phyloP scores from a whole-genome alignment of 2,888 invertebrate genomes.

The Epinotia bilunana region DNA sequence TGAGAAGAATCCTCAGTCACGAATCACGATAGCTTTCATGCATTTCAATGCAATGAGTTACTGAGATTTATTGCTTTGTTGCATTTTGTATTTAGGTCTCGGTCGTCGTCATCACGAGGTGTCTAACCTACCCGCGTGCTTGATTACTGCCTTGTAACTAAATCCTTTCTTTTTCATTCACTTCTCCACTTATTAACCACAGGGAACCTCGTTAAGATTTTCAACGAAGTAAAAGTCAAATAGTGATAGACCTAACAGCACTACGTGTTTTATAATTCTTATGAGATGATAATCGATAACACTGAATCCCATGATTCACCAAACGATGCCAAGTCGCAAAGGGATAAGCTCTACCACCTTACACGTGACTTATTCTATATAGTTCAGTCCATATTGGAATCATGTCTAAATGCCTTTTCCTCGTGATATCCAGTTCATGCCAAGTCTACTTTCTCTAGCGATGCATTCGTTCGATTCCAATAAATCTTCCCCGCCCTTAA shows the following conservation, averaged over 20 bases:
- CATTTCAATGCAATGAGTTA: slow-evolving; percentile 50
- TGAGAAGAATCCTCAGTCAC: slow-evolving; percentile 42
- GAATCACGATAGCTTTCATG: slow-evolving; percentile 48
- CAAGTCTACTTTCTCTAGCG: slow-evolving; percentile 68
- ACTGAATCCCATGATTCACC: slow-evolving; percentile 44
- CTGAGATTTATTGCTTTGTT: slow-evolving; percentile 61
- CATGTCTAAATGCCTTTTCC: slow-evolving; percentile 58
- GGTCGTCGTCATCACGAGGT: slow-evolving; percentile 58
- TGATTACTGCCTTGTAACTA: slow-evolving; percentile 31
- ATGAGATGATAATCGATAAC: slow-evolving; percentile 34
- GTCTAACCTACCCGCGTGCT: slow-evolving; percentile 53
- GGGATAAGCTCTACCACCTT: slow-evolving; percentile 56
- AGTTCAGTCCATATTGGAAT: slow-evolving; percentile 50
- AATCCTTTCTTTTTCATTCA: slow-evolving; percentile 53
- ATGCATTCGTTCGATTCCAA: slow-evolving; percentile 54
- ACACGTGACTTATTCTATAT: slow-evolving; percentile 53
- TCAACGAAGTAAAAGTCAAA: slow-evolving; percentile 48
- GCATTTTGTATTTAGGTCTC: slow-evolving; percentile 65
- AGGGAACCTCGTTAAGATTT: slow-evolving; percentile 48
- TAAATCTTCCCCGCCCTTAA: slow-evolving; percentile 56
- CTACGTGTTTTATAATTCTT: slow-evolving; percentile 23
- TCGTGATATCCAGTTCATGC: slow-evolving; percentile 61
- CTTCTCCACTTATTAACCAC: slow-evolving; percentile 45
- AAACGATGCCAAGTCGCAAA: slow-evolving; percentile 58
- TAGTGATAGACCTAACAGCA: not conserved